A percentile compares a stretch with the other conserved stretches of the same genome.
Conservation (phyloP, 2,113 vertebrate species). For the Apodemus sylvaticus region DNA sequence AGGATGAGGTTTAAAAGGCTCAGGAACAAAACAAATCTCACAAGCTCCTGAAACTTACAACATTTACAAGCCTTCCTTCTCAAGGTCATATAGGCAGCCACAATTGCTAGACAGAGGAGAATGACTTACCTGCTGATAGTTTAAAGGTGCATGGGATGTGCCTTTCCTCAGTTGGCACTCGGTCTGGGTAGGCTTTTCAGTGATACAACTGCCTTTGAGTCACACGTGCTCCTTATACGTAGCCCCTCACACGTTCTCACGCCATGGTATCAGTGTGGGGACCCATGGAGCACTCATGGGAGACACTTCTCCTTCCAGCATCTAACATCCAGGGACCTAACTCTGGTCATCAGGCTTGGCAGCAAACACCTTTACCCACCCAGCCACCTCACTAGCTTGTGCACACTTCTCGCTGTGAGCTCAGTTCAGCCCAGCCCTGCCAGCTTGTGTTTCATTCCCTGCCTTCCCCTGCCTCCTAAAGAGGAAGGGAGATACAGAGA, state of each 20-base stretch:
- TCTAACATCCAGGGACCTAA: not conserved
- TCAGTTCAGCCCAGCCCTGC: not conserved
- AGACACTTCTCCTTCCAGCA: not conserved
- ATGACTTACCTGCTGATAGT: not conserved
- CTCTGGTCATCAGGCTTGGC: not conserved
- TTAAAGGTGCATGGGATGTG: not conserved
- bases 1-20: not conserved
- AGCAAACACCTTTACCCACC: not conserved
- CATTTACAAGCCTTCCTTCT: not conserved
- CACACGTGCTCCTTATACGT: not conserved
- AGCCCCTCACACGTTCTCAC: not conserved
- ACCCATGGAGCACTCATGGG: not conserved
- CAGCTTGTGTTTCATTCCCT: not conserved
- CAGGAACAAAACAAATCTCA: not conserved
- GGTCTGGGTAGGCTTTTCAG: not conserved
- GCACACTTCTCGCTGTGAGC: not conserved
- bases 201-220: not conserved
- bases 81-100: not conserved
- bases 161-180: not conserved
- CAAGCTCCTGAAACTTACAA: not conserved
- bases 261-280: not conserved
- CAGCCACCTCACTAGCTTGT: not conserved
- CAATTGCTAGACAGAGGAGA: not conserved
- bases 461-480: not conserved
- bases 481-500: not conserved